Base-by-base conservation (phyloP, 2,888 invertebrate genomes). In the Buathra laborator region DNA sequence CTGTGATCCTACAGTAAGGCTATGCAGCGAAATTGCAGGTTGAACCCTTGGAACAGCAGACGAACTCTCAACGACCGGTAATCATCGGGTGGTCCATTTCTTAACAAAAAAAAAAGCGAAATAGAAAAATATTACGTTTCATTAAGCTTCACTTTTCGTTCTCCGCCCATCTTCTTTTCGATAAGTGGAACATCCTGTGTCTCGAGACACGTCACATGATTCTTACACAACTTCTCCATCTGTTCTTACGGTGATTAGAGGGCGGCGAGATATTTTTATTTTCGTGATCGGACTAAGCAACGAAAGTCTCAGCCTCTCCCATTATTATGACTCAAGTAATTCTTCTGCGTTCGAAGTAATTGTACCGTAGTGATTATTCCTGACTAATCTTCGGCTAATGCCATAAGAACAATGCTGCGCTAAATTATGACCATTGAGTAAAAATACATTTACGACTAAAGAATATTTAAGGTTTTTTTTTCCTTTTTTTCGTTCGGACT, bases 1-100 rank as follows among this genome's bases (percentile, higher is more conserved):
- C 37, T 37, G 37, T 7, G 37, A 37, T 37, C 6, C 7, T 37
- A 24, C 24, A 37, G 37, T 37, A 37, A 37, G 37, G 37, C 1
- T 59, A 84, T 84, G 78, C 76, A 87, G 84, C 86, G 66, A 86
- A 88, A 89, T 88, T 85, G 78, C 84, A 68, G 86, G 71, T 87
- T 70, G 43, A 76, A 77, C 72, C 76, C 32, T 32, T 75, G 43
- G 29, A 59, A 80, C n/a, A 51, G 12, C n/a, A 51, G 51, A 16
- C 51, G 51, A 16, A 51, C 51, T n/a, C 64, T 29, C 16, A 64
- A 64, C n/a, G 29, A 37, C 64, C 64, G n/a, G 32, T 64, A 64
- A 64, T 64, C n/a, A 37, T 37, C 32, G 19, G 14, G 12, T 51
- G 10, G 51, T 16, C 16, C 51, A 51, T 10, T 16, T 9, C 16